A percentile compares a stretch with the other conserved stretches of the same genome.
Evolutionary conservation across 1,140 invertebrate genomes (phyloP).

Genomic region (Drosophila sturtevanti): DNA sequence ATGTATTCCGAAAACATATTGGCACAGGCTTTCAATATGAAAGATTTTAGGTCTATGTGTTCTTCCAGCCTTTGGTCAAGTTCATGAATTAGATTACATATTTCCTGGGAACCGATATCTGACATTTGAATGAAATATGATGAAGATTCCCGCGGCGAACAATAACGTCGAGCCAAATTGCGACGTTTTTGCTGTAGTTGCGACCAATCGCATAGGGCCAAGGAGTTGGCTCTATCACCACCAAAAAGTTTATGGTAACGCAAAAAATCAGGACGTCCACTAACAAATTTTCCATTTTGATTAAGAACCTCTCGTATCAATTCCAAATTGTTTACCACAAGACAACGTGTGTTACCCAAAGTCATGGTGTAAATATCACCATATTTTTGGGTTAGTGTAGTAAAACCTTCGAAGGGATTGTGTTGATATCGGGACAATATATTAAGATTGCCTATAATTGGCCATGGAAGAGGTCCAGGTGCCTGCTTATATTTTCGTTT

Average conservation of each 20-base stretch:
- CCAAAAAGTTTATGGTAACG: conserved; percentile 89
- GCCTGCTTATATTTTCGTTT: conserved; percentile 60
- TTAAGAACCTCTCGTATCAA: conserved; percentile 91
- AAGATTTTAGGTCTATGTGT: conserved; percentile 84
- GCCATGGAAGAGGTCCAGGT: conserved; percentile 86
- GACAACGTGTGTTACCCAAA: conserved; percentile 88
- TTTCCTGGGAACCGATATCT: conserved; percentile 85
- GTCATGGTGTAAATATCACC: conserved; percentile 90
- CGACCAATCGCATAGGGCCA: conserved; percentile 84
- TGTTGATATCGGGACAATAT: conserved; percentile 85
- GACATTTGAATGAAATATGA: conserved; percentile 87
- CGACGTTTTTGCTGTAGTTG: conserved; percentile 90
- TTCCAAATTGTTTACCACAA: conserved; percentile 91
- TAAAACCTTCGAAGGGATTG: conserved; percentile 90
- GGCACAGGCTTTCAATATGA: conserved; percentile 88
- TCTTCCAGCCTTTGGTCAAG: conserved; percentile 82
- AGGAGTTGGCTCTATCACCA: conserved; percentile 88
- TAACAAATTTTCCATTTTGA: conserved; percentile 90
- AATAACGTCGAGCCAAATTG: conserved; percentile 89
- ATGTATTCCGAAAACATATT: conserved; percentile 94
- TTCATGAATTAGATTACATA: conserved; percentile 85
- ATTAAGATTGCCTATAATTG: conserved; percentile 89
- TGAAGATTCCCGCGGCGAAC: conserved; percentile 89
- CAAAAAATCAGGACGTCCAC: conserved; percentile 91
- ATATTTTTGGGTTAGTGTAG: conserved; percentile 87